Evolutionary conservation across 2,888 invertebrate species (phyloP).

Genomic region (Hartigia nigra): DNA sequence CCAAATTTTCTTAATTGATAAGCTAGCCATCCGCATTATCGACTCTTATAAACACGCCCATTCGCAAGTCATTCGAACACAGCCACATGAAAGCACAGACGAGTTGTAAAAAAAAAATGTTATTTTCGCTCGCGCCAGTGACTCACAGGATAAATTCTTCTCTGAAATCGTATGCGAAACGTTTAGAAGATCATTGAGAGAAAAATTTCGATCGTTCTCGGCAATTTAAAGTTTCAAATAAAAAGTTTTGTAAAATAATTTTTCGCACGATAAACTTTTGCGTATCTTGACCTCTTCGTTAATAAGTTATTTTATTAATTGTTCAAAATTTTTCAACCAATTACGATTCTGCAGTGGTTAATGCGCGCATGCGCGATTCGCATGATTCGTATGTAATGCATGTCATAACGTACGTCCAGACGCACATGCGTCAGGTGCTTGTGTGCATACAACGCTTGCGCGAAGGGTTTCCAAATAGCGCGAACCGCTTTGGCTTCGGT

Average conservation of each 20-base stretch:
- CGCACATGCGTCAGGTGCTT: not conserved
- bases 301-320: not conserved
- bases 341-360: not conserved
- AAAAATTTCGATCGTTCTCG: not conserved
- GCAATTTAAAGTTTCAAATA: not conserved
- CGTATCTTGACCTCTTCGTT: not conserved
- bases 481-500: conserved; percentile 32
- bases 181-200: not conserved
- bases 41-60: not conserved
- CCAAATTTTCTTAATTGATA: not conserved
- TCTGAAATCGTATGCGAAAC: not conserved
- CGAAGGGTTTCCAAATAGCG: conserved; percentile 29
- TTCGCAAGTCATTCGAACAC: not conserved
- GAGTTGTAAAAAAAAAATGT: not conserved
- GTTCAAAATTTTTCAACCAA: not conserved
- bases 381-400: not conserved
- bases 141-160: not conserved
- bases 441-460: not conserved
- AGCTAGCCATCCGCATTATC: not conserved
- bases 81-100: not conserved
- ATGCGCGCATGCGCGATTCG: not conserved
- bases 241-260: not conserved
- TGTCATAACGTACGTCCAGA: not conserved
- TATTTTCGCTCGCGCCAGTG: not conserved
- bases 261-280: not conserved